Base-by-base conservation (phyloP, 2,113 vertebrate species). In the Crotalus tigris region DNA sequence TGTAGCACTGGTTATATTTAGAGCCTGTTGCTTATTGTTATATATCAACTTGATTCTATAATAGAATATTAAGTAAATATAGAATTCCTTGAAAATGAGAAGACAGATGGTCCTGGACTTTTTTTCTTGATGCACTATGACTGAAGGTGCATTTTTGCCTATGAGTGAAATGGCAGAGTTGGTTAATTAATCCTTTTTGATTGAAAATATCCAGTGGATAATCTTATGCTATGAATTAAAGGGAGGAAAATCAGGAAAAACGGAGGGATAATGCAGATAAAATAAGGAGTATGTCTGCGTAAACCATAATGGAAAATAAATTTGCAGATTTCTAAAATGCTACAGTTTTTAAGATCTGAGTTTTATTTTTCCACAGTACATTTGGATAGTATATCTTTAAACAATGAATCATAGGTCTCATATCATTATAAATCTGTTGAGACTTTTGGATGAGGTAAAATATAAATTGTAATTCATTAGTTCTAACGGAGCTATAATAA, bases 41-140 rank as follows among this genome's bases (percentile, higher is more conserved):
- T 90, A 90, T 44, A 85, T 21, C 54, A 93, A 5, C 44, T 90
- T 88, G 59, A 90, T 4, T 46, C 44, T 59, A 39, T 59, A 29
- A 86, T 93, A 44, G 69, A 86, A 90, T 90, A 93, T 85, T 93
- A 86, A 90, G 11, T 29, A 90, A 93, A 93, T 29, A 75, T 7
- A 88, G 44, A 69, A 86, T 89, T 89, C 26, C 92, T 92, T 81
- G 39, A 85, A 29, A 86, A 86, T 21, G 33, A 51, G 58, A 44
- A 69, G 86, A 54, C 86, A 92, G 59, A 86, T 88, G 58, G 54
- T 87, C n/a, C 91, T 69, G 21, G 91, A 92, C 53, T 61, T 44
- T 33, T 57, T 24, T 58, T 17, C 90, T n/a, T 87, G 13, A 29
- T 75, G 2, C 15, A 19, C n/a, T 46, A 54, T 90, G 85, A 87